A percentile compares a stretch with the other conserved stretches of the same genome.
These are phyloP conservation scores for Hydropsyche tenuis DNA, from an alignment of 1,140 invertebrate species.

Conservation along the genomic window DNA sequence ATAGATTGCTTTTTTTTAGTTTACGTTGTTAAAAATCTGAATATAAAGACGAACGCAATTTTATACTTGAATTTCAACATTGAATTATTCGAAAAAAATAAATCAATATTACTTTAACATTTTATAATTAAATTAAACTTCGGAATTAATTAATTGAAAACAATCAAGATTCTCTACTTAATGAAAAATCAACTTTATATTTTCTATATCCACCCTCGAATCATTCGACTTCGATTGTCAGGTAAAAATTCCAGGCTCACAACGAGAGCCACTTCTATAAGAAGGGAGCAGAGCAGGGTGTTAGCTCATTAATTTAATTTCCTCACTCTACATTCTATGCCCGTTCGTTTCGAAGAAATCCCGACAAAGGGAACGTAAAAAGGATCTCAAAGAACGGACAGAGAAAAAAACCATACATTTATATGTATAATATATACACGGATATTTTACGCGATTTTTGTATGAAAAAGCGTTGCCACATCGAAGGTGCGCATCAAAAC, in stretches of 20 bases:
- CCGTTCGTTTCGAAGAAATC: constrained; percentile 3
- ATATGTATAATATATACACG: too few relatives aligned
- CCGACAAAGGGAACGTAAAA: constrained; percentile 1
- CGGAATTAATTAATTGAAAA: not conserved
- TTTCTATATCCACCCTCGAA: not conserved
- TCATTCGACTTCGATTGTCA: not conserved
- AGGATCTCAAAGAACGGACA: not conserved
- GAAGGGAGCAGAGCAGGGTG: not conserved
- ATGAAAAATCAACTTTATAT: not conserved
- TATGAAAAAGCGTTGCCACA: not conserved
- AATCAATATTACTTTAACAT: too few relatives aligned
- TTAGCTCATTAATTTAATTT: constrained; percentile 8
- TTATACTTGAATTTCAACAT: too few relatives aligned
- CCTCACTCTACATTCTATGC: constrained; percentile 5
- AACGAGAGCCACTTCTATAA: too few relatives aligned
- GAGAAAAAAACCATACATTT: not conserved
- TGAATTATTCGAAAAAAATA: too few relatives aligned
- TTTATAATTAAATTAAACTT: not conserved
- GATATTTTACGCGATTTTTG: too few relatives aligned
- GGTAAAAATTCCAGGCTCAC: not conserved
- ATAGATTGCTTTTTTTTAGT: too few relatives aligned
- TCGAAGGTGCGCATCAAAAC: not conserved
- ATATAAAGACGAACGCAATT: too few relatives aligned
- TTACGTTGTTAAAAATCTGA: too few relatives aligned
- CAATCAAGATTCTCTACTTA: too few relatives aligned